A percentile compares a stretch with the other conserved stretches of the same genome.
These are phyloP conservation scores for Teleopsis dalmanni DNA, from an alignment of 1,140 invertebrate species.

Conservation along the genomic window DNA sequence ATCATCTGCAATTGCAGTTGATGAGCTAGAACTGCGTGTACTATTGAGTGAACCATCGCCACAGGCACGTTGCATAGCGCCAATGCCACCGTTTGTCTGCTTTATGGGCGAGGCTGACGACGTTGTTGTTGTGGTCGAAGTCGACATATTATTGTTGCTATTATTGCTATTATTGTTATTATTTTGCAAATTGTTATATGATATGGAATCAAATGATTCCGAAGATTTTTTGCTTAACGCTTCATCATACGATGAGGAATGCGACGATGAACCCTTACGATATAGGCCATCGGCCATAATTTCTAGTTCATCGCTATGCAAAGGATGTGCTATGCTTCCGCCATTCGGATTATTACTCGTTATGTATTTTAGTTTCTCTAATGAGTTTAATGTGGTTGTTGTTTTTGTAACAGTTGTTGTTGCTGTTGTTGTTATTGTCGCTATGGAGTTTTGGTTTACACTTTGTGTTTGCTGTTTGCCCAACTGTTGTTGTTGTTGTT, in stretches of 20 bases:
- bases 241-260: conserved; percentile 31
- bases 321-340: not conserved
- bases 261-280: conserved; percentile 24
- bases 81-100: not conserved
- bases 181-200: conserved; percentile 16
- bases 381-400: no score
- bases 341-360: conserved; percentile 10
- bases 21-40: conserved; percentile 32
- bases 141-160: conserved; percentile 4
- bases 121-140: not conserved
- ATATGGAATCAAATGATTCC: conserved; percentile 33
- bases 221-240: conserved; percentile 31
- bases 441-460: not conserved
- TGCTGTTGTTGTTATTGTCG: not conserved
- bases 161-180: conserved; percentile 10
- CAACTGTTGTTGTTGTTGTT: conserved; percentile 12
- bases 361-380: not conserved
- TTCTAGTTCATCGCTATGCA: conserved; percentile 19
- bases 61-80: not conserved
- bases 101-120: not conserved
- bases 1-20: conserved; percentile 3
- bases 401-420: not conserved
- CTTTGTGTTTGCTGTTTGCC: conserved; percentile 8
- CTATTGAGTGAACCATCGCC: conserved; percentile 11
- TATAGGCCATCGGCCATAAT: conserved; percentile 31